Evolutionary conservation across 1,140 invertebrate genomes (phyloP), one percentile per base, ranked within the genome.

Genomic region (Galendromus occidentalis): DNA sequence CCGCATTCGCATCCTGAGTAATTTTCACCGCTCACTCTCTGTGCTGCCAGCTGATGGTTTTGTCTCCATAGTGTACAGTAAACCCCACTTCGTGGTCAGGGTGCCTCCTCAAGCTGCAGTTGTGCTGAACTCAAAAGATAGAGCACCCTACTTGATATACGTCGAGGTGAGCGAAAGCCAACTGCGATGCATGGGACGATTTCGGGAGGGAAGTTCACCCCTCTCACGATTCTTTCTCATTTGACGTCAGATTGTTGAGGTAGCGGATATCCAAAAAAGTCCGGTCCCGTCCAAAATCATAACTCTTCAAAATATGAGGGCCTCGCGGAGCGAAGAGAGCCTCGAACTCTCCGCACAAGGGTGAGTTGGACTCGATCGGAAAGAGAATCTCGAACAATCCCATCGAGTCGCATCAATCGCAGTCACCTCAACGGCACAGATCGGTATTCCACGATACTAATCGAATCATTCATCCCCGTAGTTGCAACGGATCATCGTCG

Each of bases 71-170:
- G 51, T 59, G 14, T 33, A 59, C 51, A 59, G 51, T 59, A 59
- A 17, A 65, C 81, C 82, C 42, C 87, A 89, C 79, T 86, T 94
- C 73, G 85, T 95, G 69, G 85, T 95, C 41, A 79, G 90, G 71
- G 88, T 95, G 74, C 91, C 93, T 33, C 91, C 92, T 67, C 88
- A 91, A 70, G 86, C 88, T 68, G 90, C 93, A 51, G 92, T 92
- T 64, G 92, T 98, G 47, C 83, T 99, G 64, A 98, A 99, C 76
- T 97, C 92, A 63, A 98, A 98, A 80, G 94, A 98, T 76, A 98
- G 97, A 85, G 91, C 94, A 45, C 95, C 95, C 0, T 98, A 94
- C 75, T 87, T 98, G 72, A 86, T 98, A 71, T 98, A 97, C 76
- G 86, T 96, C 33, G 95, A 98, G 79, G 89, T 94, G 4, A 77